Evolutionary conservation across 2,888 invertebrate species (phyloP).

Genomic region (Dicranocentrus wangi): DNA sequence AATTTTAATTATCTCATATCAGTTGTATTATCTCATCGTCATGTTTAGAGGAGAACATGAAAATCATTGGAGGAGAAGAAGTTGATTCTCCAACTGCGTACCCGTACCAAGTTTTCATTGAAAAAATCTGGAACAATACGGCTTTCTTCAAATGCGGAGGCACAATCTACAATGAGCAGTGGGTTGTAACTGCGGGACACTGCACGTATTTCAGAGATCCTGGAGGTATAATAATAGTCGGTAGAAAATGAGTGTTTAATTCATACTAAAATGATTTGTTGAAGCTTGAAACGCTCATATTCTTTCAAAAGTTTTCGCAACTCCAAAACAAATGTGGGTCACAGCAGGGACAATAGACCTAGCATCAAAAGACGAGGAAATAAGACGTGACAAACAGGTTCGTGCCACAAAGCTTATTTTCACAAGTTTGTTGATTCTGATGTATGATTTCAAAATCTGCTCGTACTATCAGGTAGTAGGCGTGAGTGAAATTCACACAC

Average conservation of each 20-base stretch:
- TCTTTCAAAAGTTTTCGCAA: constrained; percentile 50
- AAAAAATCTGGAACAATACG: constrained; percentile 62
- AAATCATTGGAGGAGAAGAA: constrained; percentile 56
- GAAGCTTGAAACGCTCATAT: too few relatives aligned
- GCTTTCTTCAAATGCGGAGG: constrained; percentile 63
- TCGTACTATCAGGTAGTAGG: too few relatives aligned
- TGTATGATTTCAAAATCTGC: too few relatives aligned
- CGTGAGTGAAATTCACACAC: constrained; percentile 58
- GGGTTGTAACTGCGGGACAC: constrained; percentile 55
- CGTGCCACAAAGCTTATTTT: too few relatives aligned
- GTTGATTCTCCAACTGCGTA: constrained; percentile 39
- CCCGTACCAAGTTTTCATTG: constrained; percentile 65
- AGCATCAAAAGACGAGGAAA: constrained; percentile 46
- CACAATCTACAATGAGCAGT: constrained; percentile 49
- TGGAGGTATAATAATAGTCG: too few relatives aligned
- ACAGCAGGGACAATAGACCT: constrained; percentile 61
- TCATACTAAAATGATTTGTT: too few relatives aligned
- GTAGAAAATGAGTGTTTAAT: too few relatives aligned
- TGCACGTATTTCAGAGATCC: constrained; percentile 59
- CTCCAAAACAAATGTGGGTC: constrained; percentile 51
- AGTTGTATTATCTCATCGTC: too few relatives aligned
- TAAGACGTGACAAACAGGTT: constrained; percentile 50
- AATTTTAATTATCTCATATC: too few relatives aligned
- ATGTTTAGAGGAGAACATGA: constrained; percentile 23
- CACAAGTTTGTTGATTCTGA: too few relatives aligned